phyloP scores from a whole-genome alignment of 1,140 invertebrate species.

The Tetramorium parvispinum region DNA sequence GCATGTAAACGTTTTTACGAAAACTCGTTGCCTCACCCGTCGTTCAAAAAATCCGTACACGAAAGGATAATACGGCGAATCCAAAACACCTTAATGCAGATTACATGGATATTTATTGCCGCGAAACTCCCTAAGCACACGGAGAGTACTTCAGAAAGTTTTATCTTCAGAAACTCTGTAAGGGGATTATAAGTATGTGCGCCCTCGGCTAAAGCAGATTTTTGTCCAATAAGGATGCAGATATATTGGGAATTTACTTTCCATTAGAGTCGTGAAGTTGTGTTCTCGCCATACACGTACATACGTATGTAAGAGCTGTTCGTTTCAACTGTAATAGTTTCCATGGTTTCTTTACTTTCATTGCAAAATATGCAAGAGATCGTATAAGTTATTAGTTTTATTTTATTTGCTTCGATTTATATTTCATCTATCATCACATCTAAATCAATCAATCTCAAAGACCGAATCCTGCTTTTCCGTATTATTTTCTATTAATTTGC shows the following conservation, averaged over 20 bases:
- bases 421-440: neutral
- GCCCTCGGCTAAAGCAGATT: constrained; percentile 12
- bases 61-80: constrained; percentile 25
- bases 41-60: neutral
- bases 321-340: neutral
- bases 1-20: neutral
- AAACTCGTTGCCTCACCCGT: neutral
- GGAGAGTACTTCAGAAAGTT: constrained; percentile 9
- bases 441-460: neutral
- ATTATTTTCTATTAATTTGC: neutral
- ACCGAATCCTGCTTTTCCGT: neutral
- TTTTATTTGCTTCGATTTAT: neutral
- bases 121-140: constrained; percentile 5
- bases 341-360: too few relatives aligned
- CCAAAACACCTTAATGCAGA: neutral
- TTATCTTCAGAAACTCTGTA: constrained; percentile 27
- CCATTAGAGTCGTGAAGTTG: neutral
- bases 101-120: constrained; percentile 41
- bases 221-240: constrained; percentile 35
- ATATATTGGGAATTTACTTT: constrained; percentile 11
- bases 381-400: neutral
- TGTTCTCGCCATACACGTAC: neutral
- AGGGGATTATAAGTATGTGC: constrained; percentile 38
- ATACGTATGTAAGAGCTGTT: neutral
- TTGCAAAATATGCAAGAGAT: neutral